phyloP scores from a whole-genome alignment of 2,797 vertebrate species.

The Etheostoma perlongum region DNA sequence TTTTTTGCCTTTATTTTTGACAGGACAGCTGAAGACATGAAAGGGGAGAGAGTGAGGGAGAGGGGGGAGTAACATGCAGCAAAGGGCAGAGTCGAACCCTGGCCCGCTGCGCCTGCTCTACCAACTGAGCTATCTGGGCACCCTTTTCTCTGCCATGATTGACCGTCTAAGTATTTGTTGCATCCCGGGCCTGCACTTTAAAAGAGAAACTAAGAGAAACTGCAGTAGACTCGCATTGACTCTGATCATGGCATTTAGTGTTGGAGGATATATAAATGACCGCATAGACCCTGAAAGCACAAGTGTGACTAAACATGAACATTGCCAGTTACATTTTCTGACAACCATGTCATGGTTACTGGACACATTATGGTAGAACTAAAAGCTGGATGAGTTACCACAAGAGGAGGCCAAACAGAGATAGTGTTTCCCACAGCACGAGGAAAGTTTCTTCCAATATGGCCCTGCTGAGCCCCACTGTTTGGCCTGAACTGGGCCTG shows the following conservation, averaged over 20 bases:
- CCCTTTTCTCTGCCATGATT: constrained; percentile 17
- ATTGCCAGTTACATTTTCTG: constrained; percentile 23
- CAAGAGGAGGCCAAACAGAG: constrained; percentile 46
- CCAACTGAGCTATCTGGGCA: too few relatives aligned
- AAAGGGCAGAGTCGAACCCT: too few relatives aligned
- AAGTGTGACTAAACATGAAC: not conserved
- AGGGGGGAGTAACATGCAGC: too few relatives aligned
- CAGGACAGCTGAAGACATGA: too few relatives aligned
- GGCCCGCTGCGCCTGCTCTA: too few relatives aligned
- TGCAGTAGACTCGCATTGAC: not conserved
- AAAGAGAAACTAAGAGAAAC: constrained; percentile 7
- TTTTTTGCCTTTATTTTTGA: too few relatives aligned
- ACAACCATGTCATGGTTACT: constrained; percentile 41
- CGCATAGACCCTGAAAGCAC: not conserved
- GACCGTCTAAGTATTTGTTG: constrained; percentile 33
- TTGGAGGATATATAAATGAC: not conserved
- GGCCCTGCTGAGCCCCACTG: constrained; percentile 54
- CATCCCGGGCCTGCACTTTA: constrained; percentile 21
- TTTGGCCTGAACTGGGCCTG: constrained; percentile 51
- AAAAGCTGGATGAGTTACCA: constrained; percentile 44
- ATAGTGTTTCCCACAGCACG: constrained; percentile 59
- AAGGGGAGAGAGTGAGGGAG: too few relatives aligned
- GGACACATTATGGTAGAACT: constrained; percentile 38
- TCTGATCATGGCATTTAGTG: constrained; percentile 4
- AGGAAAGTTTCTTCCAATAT: constrained; percentile 42